Conservation (phyloP, 2,888 invertebrate genomes). For the Chrysina gloriosa region DNA sequence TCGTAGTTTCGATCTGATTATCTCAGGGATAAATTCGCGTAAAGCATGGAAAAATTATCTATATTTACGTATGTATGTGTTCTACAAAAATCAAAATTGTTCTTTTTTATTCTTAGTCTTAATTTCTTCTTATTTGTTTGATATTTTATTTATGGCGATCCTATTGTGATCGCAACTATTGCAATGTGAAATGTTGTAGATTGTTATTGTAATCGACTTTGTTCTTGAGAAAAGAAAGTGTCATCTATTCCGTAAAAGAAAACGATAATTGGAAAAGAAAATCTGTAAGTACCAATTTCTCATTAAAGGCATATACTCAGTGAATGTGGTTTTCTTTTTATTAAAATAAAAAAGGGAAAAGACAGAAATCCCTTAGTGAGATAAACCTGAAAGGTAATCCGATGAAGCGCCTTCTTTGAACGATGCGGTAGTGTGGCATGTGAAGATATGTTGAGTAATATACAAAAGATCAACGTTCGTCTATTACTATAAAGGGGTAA, state of each 20-base stretch:
- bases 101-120: background rate
- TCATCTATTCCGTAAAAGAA: background rate
- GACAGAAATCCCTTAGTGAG: too few species aligned
- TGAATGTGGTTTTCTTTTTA: constrained; percentile 43
- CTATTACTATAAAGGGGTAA: too few species aligned
- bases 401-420: too few species aligned
- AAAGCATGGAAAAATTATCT: background rate
- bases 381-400: too few species aligned
- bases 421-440: too few species aligned
- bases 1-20: constrained; percentile 54
- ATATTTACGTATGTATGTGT: constrained; percentile 6
- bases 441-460: too few species aligned
- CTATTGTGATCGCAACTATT: background rate
- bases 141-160: background rate
- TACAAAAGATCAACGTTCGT: too few species aligned
- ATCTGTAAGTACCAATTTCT: constrained; percentile 54
- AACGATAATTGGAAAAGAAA: constrained; percentile 39
- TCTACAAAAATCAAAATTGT: background rate
- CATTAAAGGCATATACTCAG: constrained; percentile 51
- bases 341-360: background rate
- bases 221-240: background rate
- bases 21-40: constrained; percentile 55
- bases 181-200: background rate
- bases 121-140: background rate
- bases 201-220: background rate